Conservation (phyloP, 2,797 vertebrate species). For the Garrulus glandarius region DNA sequence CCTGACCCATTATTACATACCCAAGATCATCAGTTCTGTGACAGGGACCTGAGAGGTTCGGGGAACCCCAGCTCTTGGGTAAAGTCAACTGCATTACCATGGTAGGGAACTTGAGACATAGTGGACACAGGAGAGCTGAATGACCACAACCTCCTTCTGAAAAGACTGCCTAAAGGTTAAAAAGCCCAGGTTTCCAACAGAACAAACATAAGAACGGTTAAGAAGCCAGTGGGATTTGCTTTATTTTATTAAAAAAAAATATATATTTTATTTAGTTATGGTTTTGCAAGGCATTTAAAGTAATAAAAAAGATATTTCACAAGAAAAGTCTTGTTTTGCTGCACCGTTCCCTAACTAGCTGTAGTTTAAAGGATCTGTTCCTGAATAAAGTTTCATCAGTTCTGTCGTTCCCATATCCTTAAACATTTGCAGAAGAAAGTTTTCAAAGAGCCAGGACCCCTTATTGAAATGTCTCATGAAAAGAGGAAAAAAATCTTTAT, state of each 20-base stretch:
- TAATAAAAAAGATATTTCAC: background rate
- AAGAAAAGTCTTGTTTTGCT: background rate
- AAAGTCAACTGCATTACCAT: fast-evolving
- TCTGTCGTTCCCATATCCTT: background rate
- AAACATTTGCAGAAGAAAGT: background rate
- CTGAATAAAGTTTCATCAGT: background rate
- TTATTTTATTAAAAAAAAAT: background rate
- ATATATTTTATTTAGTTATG: too few relatives aligned
- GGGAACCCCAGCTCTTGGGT: background rate
- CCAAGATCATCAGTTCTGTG: background rate
- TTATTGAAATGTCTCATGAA: background rate
- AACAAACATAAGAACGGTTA: fast-evolving
- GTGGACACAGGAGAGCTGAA: background rate
- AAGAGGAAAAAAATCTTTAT: background rate
- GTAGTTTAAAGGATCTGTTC: background rate
- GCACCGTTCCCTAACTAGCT: background rate
- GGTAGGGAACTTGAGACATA: fast-evolving
- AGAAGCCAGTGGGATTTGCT: background rate
- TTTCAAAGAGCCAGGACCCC: background rate
- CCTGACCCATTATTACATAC: background rate
- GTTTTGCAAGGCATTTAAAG: background rate
- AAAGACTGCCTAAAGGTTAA: background rate
- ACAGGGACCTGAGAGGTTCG: background rate
- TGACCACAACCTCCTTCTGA: background rate
- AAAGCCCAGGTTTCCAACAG: background rate